Base-by-base conservation (phyloP, 2,888 invertebrate species). In the Strigamia transsilvanica region DNA sequence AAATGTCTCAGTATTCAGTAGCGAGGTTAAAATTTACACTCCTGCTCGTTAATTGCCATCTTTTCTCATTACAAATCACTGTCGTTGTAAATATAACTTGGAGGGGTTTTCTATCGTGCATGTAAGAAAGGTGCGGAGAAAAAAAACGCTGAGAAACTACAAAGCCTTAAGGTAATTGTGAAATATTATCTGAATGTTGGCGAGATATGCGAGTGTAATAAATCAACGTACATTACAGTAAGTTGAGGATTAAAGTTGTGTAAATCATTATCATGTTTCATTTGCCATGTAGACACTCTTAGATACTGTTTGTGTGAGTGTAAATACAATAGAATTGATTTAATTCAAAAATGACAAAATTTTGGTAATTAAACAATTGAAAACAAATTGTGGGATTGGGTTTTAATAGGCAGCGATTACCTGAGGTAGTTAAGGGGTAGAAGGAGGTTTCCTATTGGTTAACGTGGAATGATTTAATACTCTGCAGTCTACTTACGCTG, bases 151-250 rank as follows among this genome's bases (percentile, higher is more conserved):
- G 27, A 73, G 32, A 73, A 73, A 73, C 27, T 73, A 73, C 73
- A 73, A 73, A 73, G 73, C 73, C 73, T 73, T 12, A 12, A 73
- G 73, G 73, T 73, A 73, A 73, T 73, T 73, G 73, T 73, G 73
- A 73, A 73, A 73, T 73, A 73, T 73, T 32, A n/a, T 73, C 73
- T 32, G 73, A 73, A 73, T 32, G 73, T 32, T 73, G 27, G 27
- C 32, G 32, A 73, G 73, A 73, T 73, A 73, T 73, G 13, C 10
- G 23, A 23, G n/a, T 5, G 27, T n/a, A 73, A 73, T 73, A 73
- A 73, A 73, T 73, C 32, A 27, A 32, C 0, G 73, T 32, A 32
- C 32, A 73, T 73, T 73, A 73, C n/a, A 4, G 73, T 73, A 73
- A 73, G 27, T 73, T 73, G 73, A 73, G 23, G 73, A 73, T 73